These are phyloP conservation scores for Colletes gigas DNA, from an alignment of 1,140 invertebrate genomes.

Conservation along the genomic window DNA sequence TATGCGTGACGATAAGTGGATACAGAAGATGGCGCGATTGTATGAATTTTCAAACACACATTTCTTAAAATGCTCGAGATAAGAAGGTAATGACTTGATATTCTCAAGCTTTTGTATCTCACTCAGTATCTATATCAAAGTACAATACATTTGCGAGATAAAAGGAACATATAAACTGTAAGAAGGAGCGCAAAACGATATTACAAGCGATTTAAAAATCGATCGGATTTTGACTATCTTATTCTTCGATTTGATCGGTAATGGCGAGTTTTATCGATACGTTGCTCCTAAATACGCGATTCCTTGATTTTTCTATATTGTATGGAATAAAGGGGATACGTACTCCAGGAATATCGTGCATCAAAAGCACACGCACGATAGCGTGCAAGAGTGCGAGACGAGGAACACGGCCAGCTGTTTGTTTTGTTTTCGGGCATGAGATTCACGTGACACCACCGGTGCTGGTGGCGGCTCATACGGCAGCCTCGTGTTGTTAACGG, in stretches of 20 bases:
- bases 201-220: not conserved
- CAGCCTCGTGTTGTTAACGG: conserved; percentile 44
- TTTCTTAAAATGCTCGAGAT: not conserved
- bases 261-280: not conserved
- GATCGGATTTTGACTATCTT: not conserved
- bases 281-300: not conserved
- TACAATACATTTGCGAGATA: not conserved
- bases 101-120: not conserved
- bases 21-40: conserved; percentile 38
- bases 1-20: not conserved
- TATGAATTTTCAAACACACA: conserved; percentile 38
- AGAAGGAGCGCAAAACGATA: rapidly evolving
- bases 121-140: not conserved
- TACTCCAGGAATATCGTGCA: conserved; percentile 15
- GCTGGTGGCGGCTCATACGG: conserved; percentile 70
- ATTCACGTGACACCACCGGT: conserved; percentile 77
- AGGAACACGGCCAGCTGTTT: conserved; percentile 75
- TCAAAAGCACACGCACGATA: conserved; percentile 50
- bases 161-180: not conserved
- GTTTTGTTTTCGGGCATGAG: conserved; percentile 80
- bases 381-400: conserved; percentile 53
- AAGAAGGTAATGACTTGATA: not conserved
- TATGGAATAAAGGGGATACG: not conserved
- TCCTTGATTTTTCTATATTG: not conserved
- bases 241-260: not conserved